Percentiles rank a stretch among this genome's conserved stretches.
Conservation (phyloP, 64 coral and sea anemone genomes). For the Cladopsammia gracilis region DNA sequence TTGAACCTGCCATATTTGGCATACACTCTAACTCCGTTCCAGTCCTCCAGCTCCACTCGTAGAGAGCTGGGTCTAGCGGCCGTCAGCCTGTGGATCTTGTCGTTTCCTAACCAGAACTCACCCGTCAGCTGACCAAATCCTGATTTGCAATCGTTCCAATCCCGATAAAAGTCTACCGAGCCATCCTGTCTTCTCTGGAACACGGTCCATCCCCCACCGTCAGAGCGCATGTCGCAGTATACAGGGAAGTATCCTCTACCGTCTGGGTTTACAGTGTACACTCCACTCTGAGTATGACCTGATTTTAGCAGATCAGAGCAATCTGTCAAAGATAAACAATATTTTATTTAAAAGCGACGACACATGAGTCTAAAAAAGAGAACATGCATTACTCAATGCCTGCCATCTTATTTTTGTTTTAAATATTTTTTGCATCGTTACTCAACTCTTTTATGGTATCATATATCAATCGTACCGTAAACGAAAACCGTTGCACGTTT, state of each 20-base stretch:
- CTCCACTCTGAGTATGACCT: conserved; percentile 1
- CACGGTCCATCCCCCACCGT: conserved; percentile 51
- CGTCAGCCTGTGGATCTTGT: conserved; percentile 29
- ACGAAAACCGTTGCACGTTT: too few relatives aligned
- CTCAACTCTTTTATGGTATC: too few relatives aligned
- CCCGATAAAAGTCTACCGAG: conserved; percentile 27
- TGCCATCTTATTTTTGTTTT: too few relatives aligned
- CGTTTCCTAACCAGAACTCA: conserved; percentile 52
- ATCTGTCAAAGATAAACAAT: too few relatives aligned
- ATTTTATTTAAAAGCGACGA: too few relatives aligned
- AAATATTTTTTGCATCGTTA: too few relatives aligned
- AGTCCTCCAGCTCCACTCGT: neutral
- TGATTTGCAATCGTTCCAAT: conserved; percentile 27
- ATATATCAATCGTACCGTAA: too few relatives aligned
- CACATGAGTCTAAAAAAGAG: too few relatives aligned
- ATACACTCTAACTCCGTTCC: neutral
- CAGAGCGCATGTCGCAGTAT: conserved; percentile 32
- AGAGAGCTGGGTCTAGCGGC: neutral
- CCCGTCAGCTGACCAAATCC: conserved; percentile 17
- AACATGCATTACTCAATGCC: too few relatives aligned
- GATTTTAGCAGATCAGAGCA: too few relatives aligned
- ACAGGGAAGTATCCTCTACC: conserved; percentile 39
- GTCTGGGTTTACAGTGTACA: conserved; percentile 19
- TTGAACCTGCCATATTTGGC: conserved; percentile 16
- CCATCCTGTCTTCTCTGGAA: conserved; percentile 37